These are phyloP conservation scores for Protosalanx chinensis DNA, from an alignment of 2,797 vertebrate species.

Conservation along the genomic window DNA sequence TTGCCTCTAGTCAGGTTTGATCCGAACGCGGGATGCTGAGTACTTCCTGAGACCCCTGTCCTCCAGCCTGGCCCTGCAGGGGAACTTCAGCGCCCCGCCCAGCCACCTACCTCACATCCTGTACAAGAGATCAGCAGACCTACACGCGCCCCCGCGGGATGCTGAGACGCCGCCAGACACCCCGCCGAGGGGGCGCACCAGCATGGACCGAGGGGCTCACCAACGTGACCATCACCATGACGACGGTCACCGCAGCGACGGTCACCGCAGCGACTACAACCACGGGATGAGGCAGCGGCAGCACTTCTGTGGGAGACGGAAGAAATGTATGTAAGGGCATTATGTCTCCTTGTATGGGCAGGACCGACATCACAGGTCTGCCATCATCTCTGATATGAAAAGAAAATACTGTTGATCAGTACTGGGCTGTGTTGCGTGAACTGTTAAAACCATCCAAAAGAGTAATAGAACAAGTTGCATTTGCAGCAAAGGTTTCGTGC, in stretches of 20 bases:
- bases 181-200: slow-evolving; percentile 5
- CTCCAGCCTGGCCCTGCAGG: slow-evolving; percentile 59
- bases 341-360: slow-evolving; percentile 10
- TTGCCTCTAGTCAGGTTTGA: slow-evolving; percentile 85
- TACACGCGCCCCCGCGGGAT: background rate
- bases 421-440: no score
- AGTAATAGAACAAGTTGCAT: no score
- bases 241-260: slow-evolving; percentile 7
- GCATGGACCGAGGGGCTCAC: slow-evolving; percentile 26
- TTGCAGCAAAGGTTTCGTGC: no score
- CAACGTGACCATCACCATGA: slow-evolving; percentile 15
- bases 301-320: slow-evolving; percentile 90
- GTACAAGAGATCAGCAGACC: slow-evolving; percentile 71
- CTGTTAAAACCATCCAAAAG: no score
- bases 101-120: slow-evolving; percentile 80
- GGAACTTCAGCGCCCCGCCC: slow-evolving; percentile 59
- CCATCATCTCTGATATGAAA: background rate
- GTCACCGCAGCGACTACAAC: slow-evolving; percentile 40
- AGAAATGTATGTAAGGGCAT: slow-evolving; percentile 93
- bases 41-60: slow-evolving; percentile 84
- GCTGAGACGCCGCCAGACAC: background rate
- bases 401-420: background rate
- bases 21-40: slow-evolving; percentile 82
- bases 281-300: slow-evolving; percentile 66
- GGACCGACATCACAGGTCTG: background rate